Evolutionary conservation across 2,797 vertebrate genomes (phyloP).

Genomic region (Ispidina lecontei): DNA sequence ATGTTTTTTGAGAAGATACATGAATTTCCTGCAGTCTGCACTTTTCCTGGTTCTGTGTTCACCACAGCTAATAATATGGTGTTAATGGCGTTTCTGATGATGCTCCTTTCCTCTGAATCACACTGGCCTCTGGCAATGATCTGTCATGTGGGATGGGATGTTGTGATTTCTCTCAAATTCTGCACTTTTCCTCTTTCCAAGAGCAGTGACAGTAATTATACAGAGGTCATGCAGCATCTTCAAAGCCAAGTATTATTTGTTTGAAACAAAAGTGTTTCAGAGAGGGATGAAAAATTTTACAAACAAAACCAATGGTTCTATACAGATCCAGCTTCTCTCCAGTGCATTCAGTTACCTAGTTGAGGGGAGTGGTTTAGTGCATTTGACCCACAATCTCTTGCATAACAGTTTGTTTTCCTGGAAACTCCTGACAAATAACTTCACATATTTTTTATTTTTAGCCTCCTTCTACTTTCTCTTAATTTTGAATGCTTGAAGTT

Average conservation of each 20-base stretch:
- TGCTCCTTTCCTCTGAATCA: background rate
- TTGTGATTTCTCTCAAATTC: slow-evolving; percentile 9
- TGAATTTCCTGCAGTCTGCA: background rate
- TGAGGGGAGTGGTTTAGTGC: background rate
- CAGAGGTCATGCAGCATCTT: background rate
- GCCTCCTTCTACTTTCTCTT: background rate
- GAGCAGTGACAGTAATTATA: background rate
- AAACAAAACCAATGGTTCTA: background rate
- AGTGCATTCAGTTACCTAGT: background rate
- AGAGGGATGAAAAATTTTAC: no score
- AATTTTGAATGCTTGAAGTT: background rate
- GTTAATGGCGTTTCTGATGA: background rate
- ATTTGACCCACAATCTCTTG: background rate
- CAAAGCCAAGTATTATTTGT: background rate
- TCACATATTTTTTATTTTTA: background rate
- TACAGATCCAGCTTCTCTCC: background rate
- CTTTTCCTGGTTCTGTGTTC: background rate
- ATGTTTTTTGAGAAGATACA: rapidly evolving
- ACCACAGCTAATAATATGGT: background rate
- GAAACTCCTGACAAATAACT: background rate
- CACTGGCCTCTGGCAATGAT: background rate
- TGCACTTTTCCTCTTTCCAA: background rate
- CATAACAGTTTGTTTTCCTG: background rate
- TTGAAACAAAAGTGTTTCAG: background rate
- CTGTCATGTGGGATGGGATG: background rate